Evolutionary conservation across 2,797 vertebrate species (phyloP).

Genomic region (Sparus aurata): DNA sequence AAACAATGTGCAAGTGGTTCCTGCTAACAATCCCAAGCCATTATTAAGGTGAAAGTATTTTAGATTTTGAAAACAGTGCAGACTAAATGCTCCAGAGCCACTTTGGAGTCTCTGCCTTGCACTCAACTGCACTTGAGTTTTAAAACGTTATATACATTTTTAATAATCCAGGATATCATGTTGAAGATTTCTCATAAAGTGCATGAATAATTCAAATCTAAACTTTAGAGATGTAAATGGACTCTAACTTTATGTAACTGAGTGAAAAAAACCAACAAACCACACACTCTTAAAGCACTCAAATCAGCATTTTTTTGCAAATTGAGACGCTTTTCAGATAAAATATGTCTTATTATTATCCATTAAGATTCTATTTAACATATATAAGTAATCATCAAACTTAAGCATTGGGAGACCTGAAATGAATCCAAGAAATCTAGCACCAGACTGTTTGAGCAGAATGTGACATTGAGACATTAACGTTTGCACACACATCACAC

Average conservation of each 20-base stretch:
- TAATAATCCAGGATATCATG: neutral
- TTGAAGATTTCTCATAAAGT: neutral
- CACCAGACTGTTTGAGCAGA: neutral
- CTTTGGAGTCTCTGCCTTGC: neutral
- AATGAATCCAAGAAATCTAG: neutral
- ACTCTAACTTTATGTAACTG: neutral
- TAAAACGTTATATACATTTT: neutral
- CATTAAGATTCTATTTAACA: neutral
- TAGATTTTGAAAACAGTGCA: neutral
- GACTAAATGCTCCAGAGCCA: neutral
- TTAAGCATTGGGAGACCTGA: neutral
- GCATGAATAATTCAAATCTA: neutral
- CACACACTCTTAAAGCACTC: neutral
- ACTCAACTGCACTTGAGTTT: neutral
- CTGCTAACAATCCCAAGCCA: neutral
- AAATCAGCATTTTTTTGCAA: neutral
- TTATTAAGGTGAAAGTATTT: no score
- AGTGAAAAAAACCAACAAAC: neutral
- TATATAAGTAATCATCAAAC: neutral
- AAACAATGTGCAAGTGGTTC: neutral
- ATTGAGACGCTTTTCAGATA: neutral
- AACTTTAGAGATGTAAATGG: slow-evolving; percentile 2
- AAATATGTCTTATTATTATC: neutral
- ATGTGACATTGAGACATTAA: neutral
- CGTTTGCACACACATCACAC: neutral